These are phyloP conservation scores for Lasioglossum figueresi DNA, from an alignment of 2,888 invertebrate species.

Conservation along the genomic window DNA sequence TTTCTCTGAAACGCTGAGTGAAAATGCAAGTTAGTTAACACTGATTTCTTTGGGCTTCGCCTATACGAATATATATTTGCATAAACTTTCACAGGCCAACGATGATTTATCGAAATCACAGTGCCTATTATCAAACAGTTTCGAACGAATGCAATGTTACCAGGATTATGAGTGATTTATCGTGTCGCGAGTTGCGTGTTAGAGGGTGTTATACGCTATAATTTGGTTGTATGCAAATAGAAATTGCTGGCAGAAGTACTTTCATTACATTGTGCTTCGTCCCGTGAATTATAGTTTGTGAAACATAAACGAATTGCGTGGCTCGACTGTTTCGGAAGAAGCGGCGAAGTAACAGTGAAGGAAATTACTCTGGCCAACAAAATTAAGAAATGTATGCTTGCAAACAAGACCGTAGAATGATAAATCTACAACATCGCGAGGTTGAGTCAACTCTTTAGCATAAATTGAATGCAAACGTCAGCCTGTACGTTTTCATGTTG, in stretches of 20 bases:
- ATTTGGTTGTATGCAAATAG: slow-evolving; percentile 1
- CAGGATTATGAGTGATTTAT: not conserved
- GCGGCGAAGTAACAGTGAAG: not conserved
- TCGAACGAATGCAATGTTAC: not conserved
- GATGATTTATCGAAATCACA: not conserved
- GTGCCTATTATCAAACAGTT: not conserved
- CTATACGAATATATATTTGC: too few relatives aligned
- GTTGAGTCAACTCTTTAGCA: not conserved
- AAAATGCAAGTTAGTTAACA: not conserved
- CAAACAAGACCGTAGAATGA: not conserved
- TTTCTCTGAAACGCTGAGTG: not conserved
- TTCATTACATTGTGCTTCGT: not conserved
- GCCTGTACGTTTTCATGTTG: not conserved
- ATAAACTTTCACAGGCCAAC: not conserved
- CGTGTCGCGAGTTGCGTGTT: not conserved
- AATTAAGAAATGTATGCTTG: not conserved
- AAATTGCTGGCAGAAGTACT: not conserved
- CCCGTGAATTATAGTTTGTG: not conserved
- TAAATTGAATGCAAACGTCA: not conserved
- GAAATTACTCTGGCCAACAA: not conserved
- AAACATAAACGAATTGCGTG: not conserved
- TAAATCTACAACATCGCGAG: not conserved
- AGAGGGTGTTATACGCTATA: not conserved
- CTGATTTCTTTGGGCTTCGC: not conserved
- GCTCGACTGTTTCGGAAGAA: not conserved